These are phyloP conservation scores for Ferdinandea cuprea DNA, from an alignment of 2,888 invertebrate species.

Conservation along the genomic window DNA sequence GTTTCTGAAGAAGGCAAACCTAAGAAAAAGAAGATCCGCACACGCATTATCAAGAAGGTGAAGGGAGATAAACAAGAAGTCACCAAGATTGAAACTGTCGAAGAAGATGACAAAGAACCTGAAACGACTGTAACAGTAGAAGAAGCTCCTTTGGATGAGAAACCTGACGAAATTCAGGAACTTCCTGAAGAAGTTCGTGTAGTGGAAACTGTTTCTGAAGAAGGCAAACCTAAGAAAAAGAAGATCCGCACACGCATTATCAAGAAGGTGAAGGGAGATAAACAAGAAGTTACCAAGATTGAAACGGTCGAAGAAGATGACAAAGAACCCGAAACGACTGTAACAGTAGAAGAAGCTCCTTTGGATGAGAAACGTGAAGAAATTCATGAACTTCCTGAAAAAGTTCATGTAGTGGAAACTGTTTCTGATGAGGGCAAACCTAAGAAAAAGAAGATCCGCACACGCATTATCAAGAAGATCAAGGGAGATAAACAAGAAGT, in stretches of 20 bases:
- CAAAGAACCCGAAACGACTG: conserved; percentile 43
- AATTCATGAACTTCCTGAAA: conserved; percentile 23
- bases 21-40: conserved; percentile 45
- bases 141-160: conserved; percentile 42
- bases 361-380: conserved; percentile 30
- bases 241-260: conserved; percentile 49
- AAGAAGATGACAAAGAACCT: conserved; percentile 53
- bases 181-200: conserved; percentile 39
- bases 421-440: conserved; percentile 33
- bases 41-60: conserved; percentile 42
- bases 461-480: conserved; percentile 26
- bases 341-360: conserved; percentile 23
- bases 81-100: conserved; percentile 52
- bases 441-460: conserved; percentile 19
- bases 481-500: conserved; percentile 38
- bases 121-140: conserved; percentile 50
- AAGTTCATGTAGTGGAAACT: conserved; percentile 4
- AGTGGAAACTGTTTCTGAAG: conserved; percentile 30
- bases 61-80: conserved; percentile 59
- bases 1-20: conserved; percentile 49
- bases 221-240: conserved; percentile 47
- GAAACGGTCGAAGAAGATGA: conserved; percentile 54
- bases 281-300: conserved; percentile 58
- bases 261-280: conserved; percentile 45
- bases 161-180: conserved; percentile 24